phyloP scores from a whole-genome alignment of 2,888 invertebrate genomes.

The Escarpia spicata region DNA sequence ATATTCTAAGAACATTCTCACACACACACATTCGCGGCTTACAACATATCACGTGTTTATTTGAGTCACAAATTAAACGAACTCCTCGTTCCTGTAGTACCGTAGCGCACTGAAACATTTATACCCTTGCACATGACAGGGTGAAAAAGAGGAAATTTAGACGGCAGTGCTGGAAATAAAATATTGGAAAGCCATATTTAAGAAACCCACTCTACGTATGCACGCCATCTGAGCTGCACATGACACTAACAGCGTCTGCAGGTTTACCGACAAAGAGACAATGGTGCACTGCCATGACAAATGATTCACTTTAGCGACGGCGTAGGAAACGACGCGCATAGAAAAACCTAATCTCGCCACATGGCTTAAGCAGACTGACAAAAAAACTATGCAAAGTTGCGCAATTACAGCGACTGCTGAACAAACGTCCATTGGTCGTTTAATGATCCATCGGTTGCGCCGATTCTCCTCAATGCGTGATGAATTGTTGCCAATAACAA shows the following conservation, averaged over 20 bases:
- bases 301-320: neutral
- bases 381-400: neutral
- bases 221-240: neutral
- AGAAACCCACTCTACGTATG: too few species aligned
- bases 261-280: neutral
- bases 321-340: neutral
- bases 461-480: neutral
- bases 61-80: too few species aligned
- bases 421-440: neutral
- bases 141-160: too few species aligned
- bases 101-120: too few species aligned
- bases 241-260: neutral
- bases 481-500: neutral
- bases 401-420: neutral
- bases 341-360: neutral
- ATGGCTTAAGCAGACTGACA: neutral
- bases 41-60: too few species aligned
- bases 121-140: too few species aligned
- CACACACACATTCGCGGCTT: too few species aligned
- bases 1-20: too few species aligned
- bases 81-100: too few species aligned
- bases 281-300: neutral
- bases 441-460: neutral
- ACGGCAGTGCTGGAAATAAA: too few species aligned
- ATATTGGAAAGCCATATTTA: too few species aligned